Evolutionary conservation across 2,888 invertebrate genomes (phyloP), one percentile per base, ranked within the genome.

Genomic region (Idaea aversata): DNA sequence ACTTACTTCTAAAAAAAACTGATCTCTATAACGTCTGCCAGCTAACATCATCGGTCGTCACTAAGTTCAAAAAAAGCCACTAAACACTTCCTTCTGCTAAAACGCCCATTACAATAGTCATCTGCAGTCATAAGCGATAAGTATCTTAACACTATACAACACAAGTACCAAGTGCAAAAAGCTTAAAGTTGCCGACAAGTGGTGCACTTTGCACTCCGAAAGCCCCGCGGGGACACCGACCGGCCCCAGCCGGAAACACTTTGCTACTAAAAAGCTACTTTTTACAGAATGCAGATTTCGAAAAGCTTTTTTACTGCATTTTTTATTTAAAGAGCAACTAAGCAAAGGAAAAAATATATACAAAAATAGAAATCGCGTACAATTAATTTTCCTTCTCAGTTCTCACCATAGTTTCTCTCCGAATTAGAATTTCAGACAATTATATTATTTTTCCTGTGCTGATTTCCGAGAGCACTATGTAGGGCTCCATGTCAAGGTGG

Each of bases 221-320:
- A 47, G 47, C 47, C 47, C 47, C 47, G 47, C 47, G 47, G 47
- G 47, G 47, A 25, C 25, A 25, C 25, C 25, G 25, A 25, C 25
- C 25, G 25, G 25, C 25, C 47, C 13, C 47, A 47, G 10, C 47
- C 47, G 47, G 47, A 47, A 47, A 47, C 47, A 47, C 47, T 47
- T 47, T 47, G 47, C 47, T 47, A 47, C 47, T 47, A 47, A 47
- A 47, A 47, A 47, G 47, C 47, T 47, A 47, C 10, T 47, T 47
- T 47, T 47, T 47, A 47, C 47, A 47, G 47, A 47, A 47, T 47
- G 47, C 47, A 47, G 47, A 47, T 47, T 47, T 47, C 47, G 47
- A 47, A 47, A 47, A 13, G 47, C 47, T 47, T 47, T 47, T 47
- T 47, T 13, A 13, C 13, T 7, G 36, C 5, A 7, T 4, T 3